Evolutionary conservation across 2,888 invertebrate genomes (phyloP), one percentile per base, ranked within the genome.

Genomic region (Macrophya alboannulata): DNA sequence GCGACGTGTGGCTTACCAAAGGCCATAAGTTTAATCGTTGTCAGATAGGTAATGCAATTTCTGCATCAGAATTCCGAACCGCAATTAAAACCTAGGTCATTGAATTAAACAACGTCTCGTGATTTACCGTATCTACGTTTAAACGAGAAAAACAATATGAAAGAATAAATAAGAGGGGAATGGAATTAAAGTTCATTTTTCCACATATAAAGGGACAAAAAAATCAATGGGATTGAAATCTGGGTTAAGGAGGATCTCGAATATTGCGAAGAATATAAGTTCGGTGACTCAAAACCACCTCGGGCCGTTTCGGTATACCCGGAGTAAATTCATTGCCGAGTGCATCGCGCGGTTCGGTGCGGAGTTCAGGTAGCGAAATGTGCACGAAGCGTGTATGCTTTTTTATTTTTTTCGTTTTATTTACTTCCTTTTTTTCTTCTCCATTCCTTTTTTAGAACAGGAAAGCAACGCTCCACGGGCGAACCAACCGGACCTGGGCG

Each of bases 351-450:
- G 9, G 48, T 17, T 55, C 8, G 9, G 51, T 12, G 81, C 62
- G 59, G 62, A 81, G 81, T 62, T 59, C 81, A 62, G 40, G 81
- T 62, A 62, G 59, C 81, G 59, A 77, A 74, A 81, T 81, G 81
- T 59, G 59, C 81, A 59, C 81, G 59, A 62, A 81, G 59, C 81
- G 59, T 81, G 81, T 81, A 37, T 79, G 31, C 31, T 10, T 76
- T 48, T 45, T 48, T 45, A 10, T 21, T 9, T 40, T 81, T 62
- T 59, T 62, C 43, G 12, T 62, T 81, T 21, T 12, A 12, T 40
- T 81, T 43, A 8, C 10, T 37, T 77, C n/a, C n/a, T 37, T 37
- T 77, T 21, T 4, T 45, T 72, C 72, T 77, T 77, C 37, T 51
- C 55, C n/a, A 8, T 68, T 17, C 37, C 12, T 81, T 51, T 43